These are phyloP conservation scores for Volucella inflata DNA, from an alignment of 2,888 invertebrate genomes.

Conservation along the genomic window DNA sequence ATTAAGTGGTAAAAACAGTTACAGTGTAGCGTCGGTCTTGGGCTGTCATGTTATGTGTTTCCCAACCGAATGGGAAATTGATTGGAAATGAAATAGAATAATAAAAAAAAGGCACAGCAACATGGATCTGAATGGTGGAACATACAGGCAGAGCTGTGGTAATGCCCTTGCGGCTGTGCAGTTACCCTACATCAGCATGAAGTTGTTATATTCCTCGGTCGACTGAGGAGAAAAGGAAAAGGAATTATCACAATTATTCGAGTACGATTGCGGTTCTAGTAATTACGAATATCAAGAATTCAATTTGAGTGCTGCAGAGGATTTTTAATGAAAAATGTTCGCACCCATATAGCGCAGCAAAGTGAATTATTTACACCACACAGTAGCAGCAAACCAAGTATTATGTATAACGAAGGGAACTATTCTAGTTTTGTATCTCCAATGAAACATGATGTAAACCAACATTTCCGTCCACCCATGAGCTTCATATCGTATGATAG, in stretches of 20 bases:
- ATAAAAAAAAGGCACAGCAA: constrained; percentile 26
- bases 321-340: no score
- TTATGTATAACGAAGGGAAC: no score
- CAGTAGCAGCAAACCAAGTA: no score
- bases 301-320: no score
- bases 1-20: constrained; percentile 47
- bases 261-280: constrained; percentile 22
- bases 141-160: constrained; percentile 35
- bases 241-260: constrained; percentile 24
- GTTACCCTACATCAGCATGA: constrained; percentile 47
- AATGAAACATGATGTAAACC: no score
- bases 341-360: no score
- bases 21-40: constrained; percentile 21
- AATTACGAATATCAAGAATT: constrained; percentile 7
- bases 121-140: constrained; percentile 14
- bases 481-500: no score
- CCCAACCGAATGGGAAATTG: constrained; percentile 58
- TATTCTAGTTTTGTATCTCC: no score
- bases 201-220: constrained; percentile 41
- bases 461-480: no score
- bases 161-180: constrained; percentile 33
- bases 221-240: constrained; percentile 63
- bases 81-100: constrained; percentile 66
- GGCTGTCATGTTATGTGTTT: constrained; percentile 32
- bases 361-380: no score